Evolutionary conservation across 2,797 vertebrate species (phyloP).

Genomic region (Ispidina lecontei): DNA sequence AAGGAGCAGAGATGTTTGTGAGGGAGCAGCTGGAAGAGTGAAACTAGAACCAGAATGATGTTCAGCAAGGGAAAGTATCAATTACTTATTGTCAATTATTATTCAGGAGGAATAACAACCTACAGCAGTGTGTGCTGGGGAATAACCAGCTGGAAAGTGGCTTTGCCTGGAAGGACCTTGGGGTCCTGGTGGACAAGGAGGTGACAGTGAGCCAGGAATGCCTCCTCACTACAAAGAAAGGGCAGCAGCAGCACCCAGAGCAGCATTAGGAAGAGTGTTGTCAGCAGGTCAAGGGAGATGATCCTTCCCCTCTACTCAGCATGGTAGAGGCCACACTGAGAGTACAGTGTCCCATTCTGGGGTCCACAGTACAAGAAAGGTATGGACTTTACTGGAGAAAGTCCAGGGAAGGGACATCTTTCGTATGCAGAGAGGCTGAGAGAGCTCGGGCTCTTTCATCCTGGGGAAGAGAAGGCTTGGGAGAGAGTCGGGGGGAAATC

Average conservation of each 20-base stretch:
- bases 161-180: neutral
- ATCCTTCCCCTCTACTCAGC: neutral
- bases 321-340: neutral
- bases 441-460: neutral
- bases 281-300: neutral
- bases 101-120: neutral
- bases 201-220: neutral
- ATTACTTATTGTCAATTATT: no score
- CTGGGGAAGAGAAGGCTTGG: neutral
- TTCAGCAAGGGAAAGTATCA: neutral
- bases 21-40: neutral
- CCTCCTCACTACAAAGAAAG: rapidly evolving
- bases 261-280: neutral
- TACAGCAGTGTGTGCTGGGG: neutral
- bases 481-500: neutral
- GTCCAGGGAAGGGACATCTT: neutral
- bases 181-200: neutral
- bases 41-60: neutral
- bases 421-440: neutral
- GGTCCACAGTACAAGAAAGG: neutral
- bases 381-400: neutral
- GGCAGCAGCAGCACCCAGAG: neutral
- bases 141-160: neutral
- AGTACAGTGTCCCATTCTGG: neutral
- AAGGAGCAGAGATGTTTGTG: neutral